phyloP scores from a whole-genome alignment of 2,113 vertebrate species.

The Paramormyrops kingsleyae region DNA sequence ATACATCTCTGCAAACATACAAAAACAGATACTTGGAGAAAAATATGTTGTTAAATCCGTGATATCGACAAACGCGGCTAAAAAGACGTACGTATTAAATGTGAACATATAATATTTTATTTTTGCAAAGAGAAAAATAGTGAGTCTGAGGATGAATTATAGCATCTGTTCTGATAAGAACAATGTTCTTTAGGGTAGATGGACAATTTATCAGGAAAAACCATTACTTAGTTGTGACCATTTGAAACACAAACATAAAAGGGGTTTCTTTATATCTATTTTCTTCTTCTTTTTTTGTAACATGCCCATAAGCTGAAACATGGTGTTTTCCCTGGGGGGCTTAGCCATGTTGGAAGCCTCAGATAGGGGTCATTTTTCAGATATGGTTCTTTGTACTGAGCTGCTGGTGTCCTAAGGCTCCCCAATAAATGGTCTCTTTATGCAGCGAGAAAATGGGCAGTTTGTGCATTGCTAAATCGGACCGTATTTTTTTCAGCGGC shows the following conservation, averaged over 20 bases:
- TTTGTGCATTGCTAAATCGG: constrained; percentile 77
- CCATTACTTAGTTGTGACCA: constrained; percentile 28
- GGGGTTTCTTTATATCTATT: constrained; percentile 10
- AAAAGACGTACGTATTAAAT: neutral
- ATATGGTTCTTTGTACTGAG: constrained; percentile 26
- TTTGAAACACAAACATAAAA: constrained; percentile 28
- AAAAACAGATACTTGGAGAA: neutral
- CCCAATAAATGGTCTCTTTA: constrained; percentile 73
- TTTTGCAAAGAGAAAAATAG: neutral
- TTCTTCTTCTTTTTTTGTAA: constrained; percentile 31
- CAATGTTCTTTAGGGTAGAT: constrained; percentile 12
- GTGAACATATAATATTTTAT: neutral
- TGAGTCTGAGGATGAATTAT: constrained; percentile 11
- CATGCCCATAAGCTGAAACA: constrained; percentile 50
- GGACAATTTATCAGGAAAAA: constrained; percentile 15
- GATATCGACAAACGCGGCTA: neutral
- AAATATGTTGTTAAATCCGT: neutral
- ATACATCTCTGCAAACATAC: neutral
- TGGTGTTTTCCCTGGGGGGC: constrained; percentile 53
- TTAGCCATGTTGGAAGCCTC: constrained; percentile 57
- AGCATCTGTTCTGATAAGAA: neutral
- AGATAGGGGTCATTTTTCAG: constrained; percentile 59
- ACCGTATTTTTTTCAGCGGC: constrained; percentile 58
- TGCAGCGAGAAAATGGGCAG: constrained; percentile 73
- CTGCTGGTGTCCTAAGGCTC: constrained; percentile 61